Evolutionary conservation across 2,888 invertebrate genomes (phyloP), one percentile per base, ranked within the genome.

Genomic region (Leptura quadrifasciata): DNA sequence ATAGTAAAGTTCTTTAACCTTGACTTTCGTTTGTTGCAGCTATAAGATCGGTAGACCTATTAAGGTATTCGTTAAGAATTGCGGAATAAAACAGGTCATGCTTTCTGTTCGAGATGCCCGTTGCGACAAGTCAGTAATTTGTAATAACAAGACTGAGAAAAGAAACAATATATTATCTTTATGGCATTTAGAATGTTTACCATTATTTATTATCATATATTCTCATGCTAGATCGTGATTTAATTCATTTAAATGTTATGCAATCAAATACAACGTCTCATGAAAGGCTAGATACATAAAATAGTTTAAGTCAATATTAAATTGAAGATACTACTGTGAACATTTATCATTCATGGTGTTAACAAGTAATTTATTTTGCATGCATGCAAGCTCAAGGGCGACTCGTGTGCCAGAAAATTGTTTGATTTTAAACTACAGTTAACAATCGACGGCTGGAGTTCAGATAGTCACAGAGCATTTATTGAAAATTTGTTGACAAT

Each of bases 1-100:
- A 64, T 55, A 57, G 17, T 35, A 31, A 64, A 72, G 65, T 72
- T 72, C 72, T 64, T 72, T 72, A 63, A 73, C 73, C 73, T 73
- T 73, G 67, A 73, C 73, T 73, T 73, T 73, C 65, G 60, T 58
- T 60, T 67, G 73, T 67, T 60, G 27, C 47, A 47, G 17, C 35
- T 8, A 10, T 35, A 24, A 24, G 35, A 58, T 69, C 55, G 31
- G 57, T 58, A 69, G 55, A 58, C 57, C 69, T n/a, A 69, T 39
- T 69, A 35, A 69, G 35, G 57, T n/a, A 15, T 47, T 15, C 47
- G 60, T 20, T 15, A 12, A 15, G 20, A 20, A 63, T 63, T 63
- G 63, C 15, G 63, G 20, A 27, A 63, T 63, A 20, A 15, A 61
- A 63, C 63, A 63, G 63, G 63, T 39, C 63, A 39, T 39, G 27